These are phyloP conservation scores for Agapornis canus DNA, from an alignment of 2,797 vertebrate genomes.

Conservation along the genomic window DNA sequence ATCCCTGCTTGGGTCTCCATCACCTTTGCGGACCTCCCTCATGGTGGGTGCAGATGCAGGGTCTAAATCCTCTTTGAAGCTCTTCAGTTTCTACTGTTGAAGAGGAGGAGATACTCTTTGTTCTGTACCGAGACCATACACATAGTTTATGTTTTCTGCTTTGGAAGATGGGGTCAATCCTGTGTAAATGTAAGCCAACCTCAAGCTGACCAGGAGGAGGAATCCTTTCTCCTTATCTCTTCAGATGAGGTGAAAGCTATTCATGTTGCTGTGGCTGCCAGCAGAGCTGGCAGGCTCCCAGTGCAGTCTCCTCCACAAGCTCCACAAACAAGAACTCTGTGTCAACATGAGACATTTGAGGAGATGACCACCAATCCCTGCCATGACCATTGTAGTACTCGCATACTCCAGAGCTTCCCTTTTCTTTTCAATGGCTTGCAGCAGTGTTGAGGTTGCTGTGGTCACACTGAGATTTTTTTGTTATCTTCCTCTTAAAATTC, in stretches of 20 bases:
- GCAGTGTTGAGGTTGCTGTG: neutral
- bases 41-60: accelerated
- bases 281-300: neutral
- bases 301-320: neutral
- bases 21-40: accelerated
- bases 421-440: neutral
- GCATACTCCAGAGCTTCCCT: neutral
- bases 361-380: neutral
- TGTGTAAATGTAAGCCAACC: neutral
- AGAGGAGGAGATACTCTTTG: neutral
- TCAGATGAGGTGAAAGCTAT: neutral
- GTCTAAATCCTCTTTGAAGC: neutral
- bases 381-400: accelerated
- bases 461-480: neutral
- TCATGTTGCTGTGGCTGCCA: accelerated
- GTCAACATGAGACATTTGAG: accelerated
- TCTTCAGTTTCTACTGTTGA: neutral
- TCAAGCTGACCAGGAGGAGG: neutral
- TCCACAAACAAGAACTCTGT: neutral
- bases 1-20: neutral
- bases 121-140: accelerated
- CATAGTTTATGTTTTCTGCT: neutral
- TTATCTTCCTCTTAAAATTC: neutral
- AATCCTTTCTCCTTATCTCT: neutral
- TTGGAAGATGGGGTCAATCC: neutral